phyloP scores from a whole-genome alignment of 1,140 invertebrate genomes.

The Chlorops oryzae region DNA sequence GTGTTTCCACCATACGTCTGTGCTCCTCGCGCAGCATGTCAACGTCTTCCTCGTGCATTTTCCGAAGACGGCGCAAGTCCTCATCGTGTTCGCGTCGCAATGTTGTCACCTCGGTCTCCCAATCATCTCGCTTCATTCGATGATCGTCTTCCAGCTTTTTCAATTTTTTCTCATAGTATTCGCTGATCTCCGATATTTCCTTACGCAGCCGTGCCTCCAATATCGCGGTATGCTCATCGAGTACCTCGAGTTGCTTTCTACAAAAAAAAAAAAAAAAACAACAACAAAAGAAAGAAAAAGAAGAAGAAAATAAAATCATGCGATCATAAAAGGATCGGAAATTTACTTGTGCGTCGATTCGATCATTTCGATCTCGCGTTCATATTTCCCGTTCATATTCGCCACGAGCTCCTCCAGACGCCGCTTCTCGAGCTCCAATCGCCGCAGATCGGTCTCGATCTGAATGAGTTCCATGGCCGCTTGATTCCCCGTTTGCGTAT shows the following conservation, averaged over 20 bases:
- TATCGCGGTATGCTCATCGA: constrained; percentile 46
- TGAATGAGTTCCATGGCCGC: constrained; percentile 23
- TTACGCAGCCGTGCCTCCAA: constrained; percentile 47
- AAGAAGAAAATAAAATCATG: not conserved
- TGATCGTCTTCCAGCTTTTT: constrained; percentile 28
- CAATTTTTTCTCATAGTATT: constrained; percentile 43
- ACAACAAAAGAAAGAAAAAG: not conserved
- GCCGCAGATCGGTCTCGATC: constrained; percentile 42
- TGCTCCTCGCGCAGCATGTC: constrained; percentile 45
- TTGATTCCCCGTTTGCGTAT: not conserved
- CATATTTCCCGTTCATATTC: constrained; percentile 43
- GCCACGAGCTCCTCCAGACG: constrained; percentile 41
- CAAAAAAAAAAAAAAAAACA: not conserved
- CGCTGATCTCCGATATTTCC: constrained; percentile 39
- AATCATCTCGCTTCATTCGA: constrained; percentile 39
- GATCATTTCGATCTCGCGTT: constrained; percentile 51
- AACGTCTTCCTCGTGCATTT: constrained; percentile 43
- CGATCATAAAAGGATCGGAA: no score
- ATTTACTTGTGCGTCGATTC: constrained; percentile 51
- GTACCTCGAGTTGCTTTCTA: constrained; percentile 50
- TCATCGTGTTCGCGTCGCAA: constrained; percentile 43
- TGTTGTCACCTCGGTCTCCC: constrained; percentile 42
- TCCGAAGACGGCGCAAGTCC: constrained; percentile 44
- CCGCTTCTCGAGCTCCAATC: constrained; percentile 47
- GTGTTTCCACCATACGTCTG: constrained; percentile 43